Base-by-base conservation (phyloP, 1,140 invertebrate genomes). In the Prorops nasuta region DNA sequence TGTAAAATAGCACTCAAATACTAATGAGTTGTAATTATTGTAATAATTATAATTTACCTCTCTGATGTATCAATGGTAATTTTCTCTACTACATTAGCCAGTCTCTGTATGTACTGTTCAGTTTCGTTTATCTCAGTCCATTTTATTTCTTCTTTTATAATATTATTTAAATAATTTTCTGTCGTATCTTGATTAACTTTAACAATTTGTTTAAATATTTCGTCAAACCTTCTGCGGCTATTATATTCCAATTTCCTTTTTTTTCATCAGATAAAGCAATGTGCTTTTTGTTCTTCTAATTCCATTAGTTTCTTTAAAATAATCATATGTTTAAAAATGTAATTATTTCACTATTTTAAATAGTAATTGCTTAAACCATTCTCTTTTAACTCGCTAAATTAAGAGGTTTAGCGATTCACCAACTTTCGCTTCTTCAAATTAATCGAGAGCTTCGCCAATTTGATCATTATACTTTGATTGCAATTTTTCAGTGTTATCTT, bases 121-220 rank as follows among this genome's bases (percentile, higher is more conserved):
- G 84, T 81, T 53, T 83, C 71, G n/a, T n/a, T n/a, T 28, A 28
- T 6, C 24, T 4, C 4, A 28, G 24, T 10, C 24, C 80, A 75
- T 32, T 86, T 78, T 42, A 86, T 76, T 4, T 83, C 79, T 34
- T 82, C 80, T 2, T 79, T 74, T 6, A 88, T 79, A 16, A 88
- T 80, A 52, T 82, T 80, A 53, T 86, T 78, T 31, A 90, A 72
- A 66, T 86, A 89, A 0, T 78, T 66, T 53, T 82, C 84, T 4
- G 84, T 83, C 8, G 74, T 81, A 16, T 77, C 79, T 74, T 82
- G 82, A 60, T 87, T 80, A 7, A 81, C 74, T 60, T 83, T 77
- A 2, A 64, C 32, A 22, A 83, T 84, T 78, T 88, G 83, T 64
- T 83, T 85, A 63, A 89, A 90, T 64, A 90, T 85, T 73, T 90